phyloP scores from a whole-genome alignment of 2,888 invertebrate species.

The Ennomos fuscantarius region DNA sequence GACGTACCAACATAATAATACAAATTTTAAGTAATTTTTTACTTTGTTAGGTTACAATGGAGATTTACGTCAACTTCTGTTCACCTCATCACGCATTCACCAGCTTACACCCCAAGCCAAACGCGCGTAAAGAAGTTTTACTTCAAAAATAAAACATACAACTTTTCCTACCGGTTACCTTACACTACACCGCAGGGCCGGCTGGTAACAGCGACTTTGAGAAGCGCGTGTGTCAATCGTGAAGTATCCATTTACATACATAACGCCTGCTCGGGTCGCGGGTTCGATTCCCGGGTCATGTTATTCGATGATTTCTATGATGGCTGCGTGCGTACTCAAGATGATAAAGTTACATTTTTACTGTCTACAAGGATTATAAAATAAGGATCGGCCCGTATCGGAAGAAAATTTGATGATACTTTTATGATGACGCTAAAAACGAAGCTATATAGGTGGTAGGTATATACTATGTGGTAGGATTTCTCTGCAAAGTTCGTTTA shows the following conservation, averaged over 20 bases:
- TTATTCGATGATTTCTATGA: slow-evolving; percentile 33
- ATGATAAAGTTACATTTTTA: slow-evolving; percentile 33
- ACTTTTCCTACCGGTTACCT: background rate
- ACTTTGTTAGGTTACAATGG: too few relatives aligned
- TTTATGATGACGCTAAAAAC: too few relatives aligned
- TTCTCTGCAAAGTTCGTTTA: too few relatives aligned
- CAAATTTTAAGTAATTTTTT: too few relatives aligned
- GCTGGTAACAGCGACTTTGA: slow-evolving; percentile 5
- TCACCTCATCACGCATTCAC: too few relatives aligned
- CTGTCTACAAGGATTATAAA: slow-evolving; percentile 17
- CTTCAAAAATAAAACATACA: background rate
- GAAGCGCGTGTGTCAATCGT: slow-evolving; percentile 29
- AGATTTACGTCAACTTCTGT: too few relatives aligned
- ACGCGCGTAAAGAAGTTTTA: too few relatives aligned
- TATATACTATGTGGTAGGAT: too few relatives aligned
- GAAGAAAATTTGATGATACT: slow-evolving; percentile 4
- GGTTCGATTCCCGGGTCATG: slow-evolving; percentile 38
- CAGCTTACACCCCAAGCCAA: too few relatives aligned
- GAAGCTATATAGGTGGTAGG: too few relatives aligned
- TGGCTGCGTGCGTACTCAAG: slow-evolving; percentile 23
- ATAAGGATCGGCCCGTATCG: slow-evolving; percentile 22
- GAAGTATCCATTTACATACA: slow-evolving; percentile 39
- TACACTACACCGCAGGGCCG: slow-evolving; percentile 3
- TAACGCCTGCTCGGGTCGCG: slow-evolving; percentile 26
- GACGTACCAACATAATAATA: too few relatives aligned